These are phyloP conservation scores for Tenthredo livida DNA, from an alignment of 2,888 invertebrate species.

Conservation along the genomic window DNA sequence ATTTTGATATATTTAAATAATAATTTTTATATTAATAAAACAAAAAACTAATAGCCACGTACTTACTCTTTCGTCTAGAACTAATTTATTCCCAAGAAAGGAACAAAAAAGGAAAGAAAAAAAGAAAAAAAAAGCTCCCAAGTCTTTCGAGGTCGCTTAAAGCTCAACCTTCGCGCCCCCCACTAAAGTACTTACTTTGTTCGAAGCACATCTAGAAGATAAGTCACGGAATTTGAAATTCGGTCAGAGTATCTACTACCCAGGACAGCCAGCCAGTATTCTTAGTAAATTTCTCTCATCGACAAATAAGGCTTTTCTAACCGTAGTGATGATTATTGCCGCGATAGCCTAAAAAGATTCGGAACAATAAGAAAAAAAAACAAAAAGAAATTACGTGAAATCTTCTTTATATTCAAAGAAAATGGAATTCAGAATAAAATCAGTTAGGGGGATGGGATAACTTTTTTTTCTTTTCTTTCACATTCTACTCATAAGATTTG, in stretches of 20 bases:
- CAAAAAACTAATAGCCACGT: neutral
- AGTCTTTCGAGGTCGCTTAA: slow-evolving; percentile 42
- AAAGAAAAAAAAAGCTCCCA: neutral
- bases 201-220: slow-evolving; percentile 40
- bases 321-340: neutral
- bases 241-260: slow-evolving; percentile 31
- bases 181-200: slow-evolving; percentile 13
- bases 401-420: neutral
- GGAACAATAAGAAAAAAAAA: neutral
- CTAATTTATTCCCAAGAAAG: neutral
- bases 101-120: neutral
- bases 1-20: neutral
- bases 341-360: neutral
- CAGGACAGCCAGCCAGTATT: neutral
- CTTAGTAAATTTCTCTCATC: neutral
- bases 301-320: slow-evolving; percentile 5
- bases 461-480: neutral
- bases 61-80: neutral
- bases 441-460: neutral
- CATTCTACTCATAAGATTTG: too few species aligned
- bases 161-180: slow-evolving; percentile 16
- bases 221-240: slow-evolving; percentile 48
- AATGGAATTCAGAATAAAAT: neutral
- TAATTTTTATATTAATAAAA: neutral
- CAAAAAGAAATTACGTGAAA: neutral